These are phyloP conservation scores for Invenusta paracnida DNA, from an alignment of 2,888 invertebrate species.

Conservation along the genomic window DNA sequence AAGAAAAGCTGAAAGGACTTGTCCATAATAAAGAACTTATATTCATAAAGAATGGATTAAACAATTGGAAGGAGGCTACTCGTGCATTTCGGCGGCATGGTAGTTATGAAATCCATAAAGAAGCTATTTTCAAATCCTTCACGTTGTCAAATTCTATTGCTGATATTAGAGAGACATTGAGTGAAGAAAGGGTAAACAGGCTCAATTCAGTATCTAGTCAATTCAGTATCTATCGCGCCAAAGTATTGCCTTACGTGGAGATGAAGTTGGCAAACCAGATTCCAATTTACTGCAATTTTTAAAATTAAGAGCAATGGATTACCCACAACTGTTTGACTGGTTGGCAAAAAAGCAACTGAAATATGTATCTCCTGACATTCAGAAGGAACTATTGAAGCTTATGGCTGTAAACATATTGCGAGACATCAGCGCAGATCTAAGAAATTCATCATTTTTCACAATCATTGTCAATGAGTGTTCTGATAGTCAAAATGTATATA, in stretches of 20 bases:
- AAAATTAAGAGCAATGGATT: neutral
- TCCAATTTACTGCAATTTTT: neutral
- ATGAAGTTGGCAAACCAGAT: neutral
- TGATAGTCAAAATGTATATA: too few species aligned
- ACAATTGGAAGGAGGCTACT: too few species aligned
- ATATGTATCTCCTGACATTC: neutral
- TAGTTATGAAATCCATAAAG: too few species aligned
- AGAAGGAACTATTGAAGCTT: neutral
- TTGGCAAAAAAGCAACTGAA: neutral
- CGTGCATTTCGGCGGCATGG: too few species aligned
- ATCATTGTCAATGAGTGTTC: too few species aligned
- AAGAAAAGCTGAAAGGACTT: too few species aligned
- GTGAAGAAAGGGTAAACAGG: too few species aligned
- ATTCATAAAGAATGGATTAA: too few species aligned
- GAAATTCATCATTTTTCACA: neutral
- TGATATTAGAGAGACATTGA: too few species aligned
- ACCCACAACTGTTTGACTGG: neutral
- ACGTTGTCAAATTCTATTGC: too few species aligned
- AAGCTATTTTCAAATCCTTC: too few species aligned
- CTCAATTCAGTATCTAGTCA: neutral
- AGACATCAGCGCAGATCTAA: neutral
- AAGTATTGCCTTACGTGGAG: neutral
- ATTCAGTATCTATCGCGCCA: neutral
- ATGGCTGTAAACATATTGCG: neutral
- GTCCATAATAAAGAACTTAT: too few species aligned